These are phyloP conservation scores for Acrocera orbiculus DNA, from an alignment of 2,888 invertebrate species.

Conservation along the genomic window DNA sequence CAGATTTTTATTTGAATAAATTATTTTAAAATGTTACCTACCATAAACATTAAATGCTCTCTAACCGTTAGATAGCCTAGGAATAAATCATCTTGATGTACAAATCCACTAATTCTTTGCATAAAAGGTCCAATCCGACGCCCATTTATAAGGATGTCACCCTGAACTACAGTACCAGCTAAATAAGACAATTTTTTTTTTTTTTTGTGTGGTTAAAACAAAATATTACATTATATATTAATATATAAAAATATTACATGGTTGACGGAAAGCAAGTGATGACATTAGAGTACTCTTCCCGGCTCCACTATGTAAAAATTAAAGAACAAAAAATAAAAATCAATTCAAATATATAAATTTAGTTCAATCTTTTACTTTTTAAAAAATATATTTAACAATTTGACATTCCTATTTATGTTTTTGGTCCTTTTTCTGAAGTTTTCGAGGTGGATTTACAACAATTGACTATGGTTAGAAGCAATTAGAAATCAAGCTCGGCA, in stretches of 20 bases:
- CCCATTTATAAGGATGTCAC: conserved; percentile 68
- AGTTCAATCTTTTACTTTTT: too few relatives aligned
- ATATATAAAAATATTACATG: conserved; percentile 36
- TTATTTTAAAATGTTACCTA: conserved; percentile 5
- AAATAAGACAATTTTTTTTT: background rate
- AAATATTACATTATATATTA: too few relatives aligned
- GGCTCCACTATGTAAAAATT: conserved; percentile 41
- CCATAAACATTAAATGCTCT: conserved; percentile 82
- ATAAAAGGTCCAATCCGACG: conserved; percentile 51
- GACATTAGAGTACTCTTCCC: conserved; percentile 83
- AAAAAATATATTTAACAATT: too few relatives aligned
- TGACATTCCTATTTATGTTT: too few relatives aligned
- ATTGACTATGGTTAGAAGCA: too few relatives aligned
- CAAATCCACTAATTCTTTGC: conserved; percentile 68
- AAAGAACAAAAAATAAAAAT: background rate
- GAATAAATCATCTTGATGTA: conserved; percentile 85
- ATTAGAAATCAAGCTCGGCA: too few relatives aligned
- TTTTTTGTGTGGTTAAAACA: background rate
- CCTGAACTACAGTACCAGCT: conserved; percentile 56
- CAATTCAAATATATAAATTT: too few relatives aligned
- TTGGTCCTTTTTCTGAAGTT: too few relatives aligned
- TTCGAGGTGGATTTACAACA: too few relatives aligned
- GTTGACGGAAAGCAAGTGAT: conserved; percentile 57
- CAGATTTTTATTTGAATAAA: too few relatives aligned
- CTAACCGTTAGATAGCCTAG: conserved; percentile 66